phyloP scores from a whole-genome alignment of 2,113 vertebrate genomes.

The Mesoclemmys tuberculata region DNA sequence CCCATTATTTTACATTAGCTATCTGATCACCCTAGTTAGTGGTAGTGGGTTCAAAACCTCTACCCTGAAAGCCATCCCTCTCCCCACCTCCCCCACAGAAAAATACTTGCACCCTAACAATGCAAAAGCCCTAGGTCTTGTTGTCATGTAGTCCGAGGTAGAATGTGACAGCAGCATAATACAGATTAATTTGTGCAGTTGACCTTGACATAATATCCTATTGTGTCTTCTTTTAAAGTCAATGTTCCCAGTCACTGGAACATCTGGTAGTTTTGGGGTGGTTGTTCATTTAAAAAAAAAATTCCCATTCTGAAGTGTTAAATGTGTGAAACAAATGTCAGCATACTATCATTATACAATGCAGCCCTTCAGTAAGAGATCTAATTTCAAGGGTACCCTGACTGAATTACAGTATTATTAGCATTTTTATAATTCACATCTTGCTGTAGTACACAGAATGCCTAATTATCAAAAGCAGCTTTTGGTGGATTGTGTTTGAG shows the following conservation, averaged over 20 bases:
- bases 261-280: slow-evolving; percentile 6
- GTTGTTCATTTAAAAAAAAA: slow-evolving; percentile 35
- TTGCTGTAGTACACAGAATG: slow-evolving; percentile 49
- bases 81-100: not conserved
- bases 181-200: slow-evolving; percentile 73
- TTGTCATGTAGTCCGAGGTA: slow-evolving; percentile 35
- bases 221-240: slow-evolving; percentile 65
- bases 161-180: slow-evolving; percentile 70
- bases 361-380: slow-evolving; percentile 60
- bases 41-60: not conserved
- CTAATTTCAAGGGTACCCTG: slow-evolving; percentile 65
- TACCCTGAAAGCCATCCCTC: not conserved
- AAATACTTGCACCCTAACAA: not conserved
- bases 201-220: slow-evolving; percentile 63
- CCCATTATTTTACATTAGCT: no score
- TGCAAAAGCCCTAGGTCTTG: slow-evolving; percentile 52
- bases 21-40: no score
- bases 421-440: slow-evolving; percentile 28
- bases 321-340: slow-evolving; percentile 66
- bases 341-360: slow-evolving; percentile 39
- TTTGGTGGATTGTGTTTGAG: not conserved
- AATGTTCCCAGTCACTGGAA: slow-evolving; percentile 14
- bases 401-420: slow-evolving; percentile 56
- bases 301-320: slow-evolving; percentile 51
- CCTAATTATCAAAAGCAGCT: slow-evolving; percentile 38